Evolutionary conservation across 2,888 invertebrate genomes (phyloP).

Genomic region (Spodoptera picta): DNA sequence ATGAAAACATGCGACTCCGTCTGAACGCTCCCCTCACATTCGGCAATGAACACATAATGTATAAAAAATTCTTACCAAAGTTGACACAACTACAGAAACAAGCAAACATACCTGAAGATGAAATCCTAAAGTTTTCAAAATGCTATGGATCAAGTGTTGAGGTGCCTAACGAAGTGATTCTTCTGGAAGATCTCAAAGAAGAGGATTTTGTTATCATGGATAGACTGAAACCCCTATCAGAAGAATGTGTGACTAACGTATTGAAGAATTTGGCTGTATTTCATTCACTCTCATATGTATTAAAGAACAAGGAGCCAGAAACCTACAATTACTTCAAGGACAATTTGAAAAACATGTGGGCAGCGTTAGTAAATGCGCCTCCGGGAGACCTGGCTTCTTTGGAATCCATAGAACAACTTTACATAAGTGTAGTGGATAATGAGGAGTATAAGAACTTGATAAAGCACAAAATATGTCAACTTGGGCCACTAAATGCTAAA

Average conservation of each 20-base stretch:
- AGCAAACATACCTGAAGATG: constrained; percentile 60
- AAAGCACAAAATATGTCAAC: too few relatives aligned
- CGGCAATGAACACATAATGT: constrained; percentile 66
- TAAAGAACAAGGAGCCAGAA: constrained; percentile 64
- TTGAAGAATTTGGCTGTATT: constrained; percentile 66
- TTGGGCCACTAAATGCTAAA: too few relatives aligned
- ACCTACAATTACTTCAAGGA: constrained; percentile 48
- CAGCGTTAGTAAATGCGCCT: too few relatives aligned
- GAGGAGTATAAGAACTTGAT: too few relatives aligned
- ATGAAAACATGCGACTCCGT: constrained; percentile 47
- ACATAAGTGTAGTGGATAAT: too few relatives aligned
- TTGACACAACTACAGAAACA: constrained; percentile 61
- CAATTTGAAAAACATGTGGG: constrained; percentile 25
- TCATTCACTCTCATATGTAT: constrained; percentile 69
- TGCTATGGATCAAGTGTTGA: constrained; percentile 65
- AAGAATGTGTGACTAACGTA: constrained; percentile 60
- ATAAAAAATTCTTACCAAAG: constrained; percentile 64
- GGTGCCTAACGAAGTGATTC: constrained; percentile 63
- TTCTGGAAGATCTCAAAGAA: constrained; percentile 68
- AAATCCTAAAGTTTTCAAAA: constrained; percentile 60
- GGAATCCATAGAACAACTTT: too few relatives aligned
- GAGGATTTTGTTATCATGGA: constrained; percentile 64
- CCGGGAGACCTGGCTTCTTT: too few relatives aligned
- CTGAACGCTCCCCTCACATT: constrained; percentile 53
- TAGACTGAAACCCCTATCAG: constrained; percentile 59